phyloP scores from a whole-genome alignment of 2,888 invertebrate species.

The Metacarcinus magister region DNA sequence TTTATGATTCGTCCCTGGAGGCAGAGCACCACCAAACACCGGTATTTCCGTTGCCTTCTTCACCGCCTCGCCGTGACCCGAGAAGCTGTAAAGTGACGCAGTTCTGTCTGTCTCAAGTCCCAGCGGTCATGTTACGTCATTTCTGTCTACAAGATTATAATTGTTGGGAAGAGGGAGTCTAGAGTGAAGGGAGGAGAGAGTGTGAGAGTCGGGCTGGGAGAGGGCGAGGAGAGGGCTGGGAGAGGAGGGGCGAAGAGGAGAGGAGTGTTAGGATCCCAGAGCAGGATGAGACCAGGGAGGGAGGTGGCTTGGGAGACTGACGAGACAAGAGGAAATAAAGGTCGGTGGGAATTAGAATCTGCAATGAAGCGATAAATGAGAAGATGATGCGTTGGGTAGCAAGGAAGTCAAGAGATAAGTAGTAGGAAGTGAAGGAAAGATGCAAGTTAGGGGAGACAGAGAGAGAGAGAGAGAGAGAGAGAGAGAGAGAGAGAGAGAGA shows the following conservation, averaged over 20 bases:
- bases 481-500: background rate
- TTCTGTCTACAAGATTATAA: constrained; percentile 4
- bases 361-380: background rate
- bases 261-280: background rate
- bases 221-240: background rate
- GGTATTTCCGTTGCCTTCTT: background rate
- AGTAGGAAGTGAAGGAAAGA: background rate
- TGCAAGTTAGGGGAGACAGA: background rate
- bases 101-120: background rate
- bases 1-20: background rate
- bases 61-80: background rate
- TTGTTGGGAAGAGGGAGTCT: constrained; percentile 20
- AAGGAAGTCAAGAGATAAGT: background rate
- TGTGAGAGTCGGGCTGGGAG: background rate
- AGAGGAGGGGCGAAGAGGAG: background rate
- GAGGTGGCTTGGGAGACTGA: background rate
- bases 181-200: background rate
- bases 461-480: background rate
- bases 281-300: background rate
- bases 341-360: background rate
- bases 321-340: background rate
- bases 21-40: background rate
- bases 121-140: background rate
- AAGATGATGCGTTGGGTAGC: background rate
- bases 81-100: background rate